Evolutionary conservation across 2,797 vertebrate species (phyloP).

Genomic region (Simalia tracyae): DNA sequence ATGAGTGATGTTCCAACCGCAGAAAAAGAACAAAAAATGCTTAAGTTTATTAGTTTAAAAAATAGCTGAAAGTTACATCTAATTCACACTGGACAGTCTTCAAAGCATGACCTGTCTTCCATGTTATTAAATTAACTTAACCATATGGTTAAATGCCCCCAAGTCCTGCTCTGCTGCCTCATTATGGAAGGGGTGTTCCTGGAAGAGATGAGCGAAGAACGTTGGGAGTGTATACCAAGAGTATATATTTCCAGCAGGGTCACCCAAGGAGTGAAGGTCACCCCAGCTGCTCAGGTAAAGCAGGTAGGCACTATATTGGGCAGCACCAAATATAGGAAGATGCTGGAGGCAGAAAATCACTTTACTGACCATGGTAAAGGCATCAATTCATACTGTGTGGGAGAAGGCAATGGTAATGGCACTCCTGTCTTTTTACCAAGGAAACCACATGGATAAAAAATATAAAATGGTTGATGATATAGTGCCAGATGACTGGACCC

Average conservation of each 20-base stretch:
- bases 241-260: background rate
- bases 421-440: background rate
- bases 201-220: background rate
- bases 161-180: background rate
- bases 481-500: background rate
- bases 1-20: background rate
- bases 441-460: background rate
- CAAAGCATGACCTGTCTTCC: background rate
- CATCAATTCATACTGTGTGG: background rate
- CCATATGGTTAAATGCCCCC: background rate
- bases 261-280: background rate
- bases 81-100: background rate
- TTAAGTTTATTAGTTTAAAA: background rate
- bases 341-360: background rate
- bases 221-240: background rate
- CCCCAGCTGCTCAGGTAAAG: background rate
- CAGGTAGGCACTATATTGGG: background rate
- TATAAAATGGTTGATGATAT: background rate
- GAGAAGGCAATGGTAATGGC: background rate
- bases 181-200: background rate
- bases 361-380: background rate
- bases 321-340: background rate
- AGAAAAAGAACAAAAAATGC: background rate
- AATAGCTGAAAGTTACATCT: background rate
- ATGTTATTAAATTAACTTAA: background rate